Percentiles rank a stretch among this genome's conserved stretches.
phyloP scores from a whole-genome alignment of 2,797 vertebrate species.

The Sebastiscus albofasciatus region DNA sequence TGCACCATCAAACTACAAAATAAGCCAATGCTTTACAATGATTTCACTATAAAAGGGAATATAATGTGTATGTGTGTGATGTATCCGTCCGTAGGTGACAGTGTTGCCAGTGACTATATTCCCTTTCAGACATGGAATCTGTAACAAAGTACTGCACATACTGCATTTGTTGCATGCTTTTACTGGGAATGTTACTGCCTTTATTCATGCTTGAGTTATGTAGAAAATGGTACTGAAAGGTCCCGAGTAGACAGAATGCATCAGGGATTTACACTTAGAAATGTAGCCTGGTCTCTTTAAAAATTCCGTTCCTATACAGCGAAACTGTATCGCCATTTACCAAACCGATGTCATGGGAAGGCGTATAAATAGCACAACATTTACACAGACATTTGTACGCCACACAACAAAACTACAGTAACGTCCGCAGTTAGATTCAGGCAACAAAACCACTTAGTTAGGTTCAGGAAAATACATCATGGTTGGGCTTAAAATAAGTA shows the following conservation, averaged over 20 bases:
- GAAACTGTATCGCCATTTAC: background rate
- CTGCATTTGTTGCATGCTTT: no score
- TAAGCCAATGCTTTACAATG: background rate
- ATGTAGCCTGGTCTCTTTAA: background rate
- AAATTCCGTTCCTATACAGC: background rate
- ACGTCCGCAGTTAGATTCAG: no score
- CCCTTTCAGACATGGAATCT: background rate
- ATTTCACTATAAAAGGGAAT: background rate
- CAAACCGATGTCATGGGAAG: no score
- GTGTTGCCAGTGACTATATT: background rate
- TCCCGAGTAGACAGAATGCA: background rate
- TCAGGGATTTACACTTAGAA: background rate
- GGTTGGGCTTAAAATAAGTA: fast-evolving
- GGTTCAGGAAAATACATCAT: no score
- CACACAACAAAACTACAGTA: no score
- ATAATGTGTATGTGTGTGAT: background rate
- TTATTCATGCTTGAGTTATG: no score
- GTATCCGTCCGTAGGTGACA: no score
- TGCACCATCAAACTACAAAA: background rate
- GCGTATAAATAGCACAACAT: no score
- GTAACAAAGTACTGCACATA: no score
- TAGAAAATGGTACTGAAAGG: background rate
- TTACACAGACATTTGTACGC: no score
- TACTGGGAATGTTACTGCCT: no score
- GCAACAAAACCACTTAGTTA: no score